Conservation (phyloP, 2,797 vertebrate genomes). For the Hylomyscus alleni region DNA sequence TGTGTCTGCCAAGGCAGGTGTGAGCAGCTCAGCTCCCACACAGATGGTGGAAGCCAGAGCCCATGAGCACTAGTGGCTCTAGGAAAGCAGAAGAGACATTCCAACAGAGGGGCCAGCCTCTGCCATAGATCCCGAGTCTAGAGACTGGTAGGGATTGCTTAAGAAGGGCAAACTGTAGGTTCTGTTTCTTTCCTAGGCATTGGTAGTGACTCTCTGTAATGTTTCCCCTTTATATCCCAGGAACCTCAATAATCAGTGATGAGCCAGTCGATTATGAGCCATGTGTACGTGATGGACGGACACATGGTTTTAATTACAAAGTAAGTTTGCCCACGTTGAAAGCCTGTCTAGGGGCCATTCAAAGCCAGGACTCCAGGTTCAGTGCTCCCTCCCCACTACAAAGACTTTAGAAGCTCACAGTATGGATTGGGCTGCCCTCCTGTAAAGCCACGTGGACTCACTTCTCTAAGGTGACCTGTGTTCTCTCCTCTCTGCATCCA, state of each 20-base stretch:
- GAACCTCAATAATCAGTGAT: neutral
- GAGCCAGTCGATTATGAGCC: neutral
- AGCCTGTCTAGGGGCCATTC: neutral
- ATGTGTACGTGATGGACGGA: neutral
- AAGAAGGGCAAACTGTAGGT: neutral
- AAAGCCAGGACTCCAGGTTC: neutral
- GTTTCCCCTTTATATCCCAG: neutral
- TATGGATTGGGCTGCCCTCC: neutral
- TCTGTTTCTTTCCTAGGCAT: neutral
- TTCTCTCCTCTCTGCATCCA: neutral
- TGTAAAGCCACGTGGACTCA: neutral
- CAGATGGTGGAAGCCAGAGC: neutral
- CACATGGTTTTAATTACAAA: neutral
- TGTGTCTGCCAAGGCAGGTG: neutral
- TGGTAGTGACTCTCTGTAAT: neutral
- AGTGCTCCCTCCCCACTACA: neutral
- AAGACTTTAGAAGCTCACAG: neutral
- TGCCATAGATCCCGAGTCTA: neutral
- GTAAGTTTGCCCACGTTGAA: too few relatives aligned
- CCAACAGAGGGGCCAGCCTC: neutral
- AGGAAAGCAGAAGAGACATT: neutral
- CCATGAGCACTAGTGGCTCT: neutral
- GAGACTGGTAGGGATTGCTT: neutral
- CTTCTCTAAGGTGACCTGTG: neutral
- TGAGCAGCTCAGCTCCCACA: neutral